These are phyloP conservation scores for Danio tinwini DNA, from an alignment of 2,797 vertebrate genomes.

Conservation along the genomic window DNA sequence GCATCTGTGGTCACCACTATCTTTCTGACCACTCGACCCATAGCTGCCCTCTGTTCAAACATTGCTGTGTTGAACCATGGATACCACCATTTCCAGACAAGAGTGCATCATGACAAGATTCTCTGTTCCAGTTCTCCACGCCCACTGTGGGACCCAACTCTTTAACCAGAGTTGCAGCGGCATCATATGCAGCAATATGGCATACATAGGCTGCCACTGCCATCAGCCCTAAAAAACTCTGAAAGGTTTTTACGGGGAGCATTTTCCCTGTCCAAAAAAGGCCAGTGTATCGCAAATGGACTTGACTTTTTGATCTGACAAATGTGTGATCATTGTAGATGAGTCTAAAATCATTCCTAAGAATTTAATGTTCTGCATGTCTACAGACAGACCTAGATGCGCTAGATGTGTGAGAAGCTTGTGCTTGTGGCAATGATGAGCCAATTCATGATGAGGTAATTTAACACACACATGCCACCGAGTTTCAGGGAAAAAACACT, in stretches of 20 bases:
- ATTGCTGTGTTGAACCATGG: neutral
- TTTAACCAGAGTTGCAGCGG: neutral
- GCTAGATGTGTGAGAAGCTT: neutral
- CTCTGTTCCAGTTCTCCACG: neutral
- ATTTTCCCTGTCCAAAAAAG: neutral
- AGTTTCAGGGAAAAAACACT: neutral
- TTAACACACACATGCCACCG: neutral
- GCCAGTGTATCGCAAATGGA: neutral
- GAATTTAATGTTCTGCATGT: too few species aligned
- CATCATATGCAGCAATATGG: neutral
- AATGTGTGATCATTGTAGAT: neutral
- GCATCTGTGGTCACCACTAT: neutral
- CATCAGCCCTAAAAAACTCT: neutral
- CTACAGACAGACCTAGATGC: neutral
- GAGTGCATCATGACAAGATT: neutral
- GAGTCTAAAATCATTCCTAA: neutral
- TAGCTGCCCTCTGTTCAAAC: neutral
- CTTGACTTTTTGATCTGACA: neutral
- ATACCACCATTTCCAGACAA: neutral
- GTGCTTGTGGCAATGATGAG: neutral
- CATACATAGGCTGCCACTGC: neutral
- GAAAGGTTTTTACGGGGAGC: neutral
- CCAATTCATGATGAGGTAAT: neutral
- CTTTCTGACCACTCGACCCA: neutral
- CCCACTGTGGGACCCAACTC: neutral